Evolutionary conservation across 2,888 invertebrate genomes (phyloP).

Genomic region (Acronicta alni): DNA sequence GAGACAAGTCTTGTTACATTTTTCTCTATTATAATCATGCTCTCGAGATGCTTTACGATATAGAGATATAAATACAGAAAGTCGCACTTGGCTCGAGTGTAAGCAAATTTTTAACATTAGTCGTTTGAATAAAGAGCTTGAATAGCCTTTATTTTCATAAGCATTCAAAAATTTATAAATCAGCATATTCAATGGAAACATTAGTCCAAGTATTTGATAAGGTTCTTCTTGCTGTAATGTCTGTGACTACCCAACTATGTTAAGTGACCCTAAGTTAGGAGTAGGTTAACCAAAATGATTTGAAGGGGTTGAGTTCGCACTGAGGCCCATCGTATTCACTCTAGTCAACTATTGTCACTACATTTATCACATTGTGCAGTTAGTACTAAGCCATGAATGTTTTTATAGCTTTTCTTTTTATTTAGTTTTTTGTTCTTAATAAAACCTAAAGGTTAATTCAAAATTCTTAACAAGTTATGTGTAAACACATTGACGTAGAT

Average conservation of each 20-base stretch:
- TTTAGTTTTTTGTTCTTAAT: not conserved
- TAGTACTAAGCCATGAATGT: constrained; percentile 4
- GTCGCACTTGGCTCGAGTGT: no score
- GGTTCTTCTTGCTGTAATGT: not conserved
- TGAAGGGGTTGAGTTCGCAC: constrained; percentile 16
- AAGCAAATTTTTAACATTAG: no score
- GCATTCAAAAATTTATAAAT: not conserved
- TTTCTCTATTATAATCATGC: no score
- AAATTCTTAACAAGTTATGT: no score
- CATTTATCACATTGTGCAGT: constrained; percentile 29
- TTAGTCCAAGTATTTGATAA: not conserved
- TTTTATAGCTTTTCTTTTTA: constrained; percentile 5
- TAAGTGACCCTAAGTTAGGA: constrained; percentile 2
- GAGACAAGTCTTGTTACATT: no score
- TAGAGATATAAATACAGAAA: no score
- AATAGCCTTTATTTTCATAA: no score
- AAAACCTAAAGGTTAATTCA: no score
- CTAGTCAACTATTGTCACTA: constrained; percentile 21
- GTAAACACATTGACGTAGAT: no score
- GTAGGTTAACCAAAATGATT: constrained; percentile 27
- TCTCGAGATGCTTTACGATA: no score
- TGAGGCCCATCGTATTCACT: constrained; percentile 3
- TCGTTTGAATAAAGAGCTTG: no score
- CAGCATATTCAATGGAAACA: not conserved
- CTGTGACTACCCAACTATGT: not conserved